Percentiles rank a stretch among this genome's conserved stretches.
These are phyloP conservation scores for Hoplodrina blanda DNA, from an alignment of 2,888 invertebrate genomes.

Conservation along the genomic window DNA sequence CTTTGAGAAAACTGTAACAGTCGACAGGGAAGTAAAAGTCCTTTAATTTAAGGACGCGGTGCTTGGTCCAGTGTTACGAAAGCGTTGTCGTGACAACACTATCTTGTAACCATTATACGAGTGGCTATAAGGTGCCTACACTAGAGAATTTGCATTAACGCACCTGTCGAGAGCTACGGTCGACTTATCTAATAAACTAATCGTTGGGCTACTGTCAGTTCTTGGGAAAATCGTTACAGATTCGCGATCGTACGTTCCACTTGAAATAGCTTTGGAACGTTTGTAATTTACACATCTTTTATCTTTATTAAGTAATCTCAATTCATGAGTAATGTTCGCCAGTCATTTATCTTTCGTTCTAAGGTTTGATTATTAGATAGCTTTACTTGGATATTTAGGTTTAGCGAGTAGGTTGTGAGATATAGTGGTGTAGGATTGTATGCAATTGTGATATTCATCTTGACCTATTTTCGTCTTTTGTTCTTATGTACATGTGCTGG, in stretches of 20 bases:
- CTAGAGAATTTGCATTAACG: constrained; percentile 78
- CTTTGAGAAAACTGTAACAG: constrained; percentile 72
- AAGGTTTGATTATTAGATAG: constrained; percentile 51
- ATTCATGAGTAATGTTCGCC: constrained; percentile 45
- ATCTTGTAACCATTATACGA: constrained; percentile 48
- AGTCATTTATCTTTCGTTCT: constrained; percentile 29
- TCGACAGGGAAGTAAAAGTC: constrained; percentile 81
- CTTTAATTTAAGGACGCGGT: constrained; percentile 78
- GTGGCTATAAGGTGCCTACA: constrained; percentile 43
- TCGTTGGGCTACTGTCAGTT: constrained; percentile 69
- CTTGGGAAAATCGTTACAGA: constrained; percentile 74
- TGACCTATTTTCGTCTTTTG: constrained; percentile 19
- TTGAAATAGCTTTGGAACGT: constrained; percentile 48
- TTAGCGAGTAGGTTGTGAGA: constrained; percentile 52
- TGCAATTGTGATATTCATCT: constrained; percentile 32
- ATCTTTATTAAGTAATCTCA: constrained; percentile 51
- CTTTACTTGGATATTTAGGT: constrained; percentile 38
- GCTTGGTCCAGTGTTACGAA: constrained; percentile 75
- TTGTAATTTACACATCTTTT: constrained; percentile 49
- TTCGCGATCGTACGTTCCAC: constrained; percentile 49
- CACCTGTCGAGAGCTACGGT: constrained; percentile 74
- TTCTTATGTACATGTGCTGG: neutral
- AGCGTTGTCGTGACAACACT: constrained; percentile 69
- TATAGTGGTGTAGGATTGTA: constrained; percentile 42
- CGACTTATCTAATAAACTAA: constrained; percentile 77